These are phyloP conservation scores for Melanerpes aurifrons DNA, from an alignment of 2,113 vertebrate genomes.

Conservation along the genomic window DNA sequence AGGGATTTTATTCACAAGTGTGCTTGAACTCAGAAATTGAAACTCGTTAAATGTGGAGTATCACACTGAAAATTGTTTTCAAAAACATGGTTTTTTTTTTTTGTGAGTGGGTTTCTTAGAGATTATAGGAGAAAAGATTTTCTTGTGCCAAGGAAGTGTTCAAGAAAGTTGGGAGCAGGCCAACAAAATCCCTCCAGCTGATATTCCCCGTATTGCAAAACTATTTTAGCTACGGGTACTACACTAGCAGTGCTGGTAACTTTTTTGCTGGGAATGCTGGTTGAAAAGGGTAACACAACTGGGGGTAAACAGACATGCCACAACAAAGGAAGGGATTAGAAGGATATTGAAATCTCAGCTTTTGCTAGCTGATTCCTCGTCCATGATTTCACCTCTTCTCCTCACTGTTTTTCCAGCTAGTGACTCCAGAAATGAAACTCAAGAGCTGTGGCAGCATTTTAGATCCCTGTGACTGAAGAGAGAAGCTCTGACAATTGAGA, in stretches of 20 bases:
- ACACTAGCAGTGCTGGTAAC: slow-evolving; percentile 46
- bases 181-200: not conserved
- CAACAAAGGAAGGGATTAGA: not conserved
- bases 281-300: not conserved
- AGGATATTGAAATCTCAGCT: not conserved
- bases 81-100: not conserved
- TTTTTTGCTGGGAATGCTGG: slow-evolving; percentile 2
- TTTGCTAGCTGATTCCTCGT: not conserved
- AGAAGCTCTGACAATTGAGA: not conserved
- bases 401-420: not conserved
- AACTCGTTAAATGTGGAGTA: not conserved
- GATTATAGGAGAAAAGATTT: not conserved
- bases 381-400: not conserved
- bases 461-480: not conserved
- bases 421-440: not conserved
- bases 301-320: not conserved
- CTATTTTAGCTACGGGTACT: not conserved
- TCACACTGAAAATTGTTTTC: not conserved
- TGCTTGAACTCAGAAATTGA: not conserved
- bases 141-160: not conserved
- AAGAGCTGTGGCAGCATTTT: not conserved
- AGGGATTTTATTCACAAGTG: not conserved
- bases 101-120: not conserved
- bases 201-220: slow-evolving; percentile 46
- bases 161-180: not conserved